Percentiles rank a stretch among this genome's conserved stretches.
phyloP scores from a whole-genome alignment of 2,797 vertebrate genomes.

The Crocidura indochinensis region DNA sequence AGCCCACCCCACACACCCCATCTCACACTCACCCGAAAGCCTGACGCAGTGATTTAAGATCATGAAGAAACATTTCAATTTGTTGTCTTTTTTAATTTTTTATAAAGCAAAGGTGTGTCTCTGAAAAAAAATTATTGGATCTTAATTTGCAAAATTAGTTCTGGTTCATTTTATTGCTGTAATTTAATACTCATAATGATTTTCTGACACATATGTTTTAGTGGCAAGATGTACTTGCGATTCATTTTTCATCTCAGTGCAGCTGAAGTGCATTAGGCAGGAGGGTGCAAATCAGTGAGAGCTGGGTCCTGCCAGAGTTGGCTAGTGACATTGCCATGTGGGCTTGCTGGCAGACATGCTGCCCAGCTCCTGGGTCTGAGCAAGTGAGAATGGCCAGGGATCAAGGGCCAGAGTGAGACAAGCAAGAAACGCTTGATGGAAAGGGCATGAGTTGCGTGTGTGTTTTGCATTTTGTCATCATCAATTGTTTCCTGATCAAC shows the following conservation, averaged over 20 bases:
- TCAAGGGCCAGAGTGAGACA: not conserved
- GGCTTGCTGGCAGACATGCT: not conserved
- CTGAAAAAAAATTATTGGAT: constrained; percentile 82
- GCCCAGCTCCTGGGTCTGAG: not conserved
- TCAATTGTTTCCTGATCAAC: not conserved
- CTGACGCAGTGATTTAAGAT: not conserved
- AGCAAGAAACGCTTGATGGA: not conserved
- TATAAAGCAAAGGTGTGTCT: constrained; percentile 73
- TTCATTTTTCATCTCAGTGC: constrained; percentile 83
- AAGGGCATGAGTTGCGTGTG: not conserved
- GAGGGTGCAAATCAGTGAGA: constrained; percentile 69
- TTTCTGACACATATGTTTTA: constrained; percentile 88
- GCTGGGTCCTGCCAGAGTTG: constrained; percentile 59
- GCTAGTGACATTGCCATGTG: not conserved
- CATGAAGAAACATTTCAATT: constrained; percentile 47
- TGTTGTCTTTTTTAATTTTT: constrained; percentile 65
- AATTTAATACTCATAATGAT: constrained; percentile 89
- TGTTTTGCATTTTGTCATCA: too few species aligned
- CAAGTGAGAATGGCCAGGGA: not conserved
- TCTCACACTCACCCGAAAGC: not conserved
- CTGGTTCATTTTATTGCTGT: constrained; percentile 84
- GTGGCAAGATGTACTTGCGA: constrained; percentile 83
- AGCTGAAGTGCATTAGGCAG: constrained; percentile 81
- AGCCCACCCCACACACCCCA: too few species aligned
- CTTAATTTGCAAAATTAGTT: constrained; percentile 87